Evolutionary conservation across 2,797 vertebrate genomes (phyloP), one percentile per base, ranked within the genome.

Genomic region (Melanotaenia trifasciata): DNA sequence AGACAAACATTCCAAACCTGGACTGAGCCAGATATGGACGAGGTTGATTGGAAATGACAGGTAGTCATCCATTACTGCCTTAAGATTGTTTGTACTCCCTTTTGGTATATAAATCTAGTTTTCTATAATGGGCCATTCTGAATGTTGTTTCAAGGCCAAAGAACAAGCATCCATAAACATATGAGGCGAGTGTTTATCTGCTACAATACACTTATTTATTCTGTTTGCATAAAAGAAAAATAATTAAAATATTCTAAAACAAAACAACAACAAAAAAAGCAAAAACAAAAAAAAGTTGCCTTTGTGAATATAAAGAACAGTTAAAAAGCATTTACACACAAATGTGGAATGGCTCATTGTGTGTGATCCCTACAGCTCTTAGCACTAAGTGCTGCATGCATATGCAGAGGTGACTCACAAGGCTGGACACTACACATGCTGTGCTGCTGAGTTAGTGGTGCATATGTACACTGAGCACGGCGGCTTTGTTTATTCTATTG

Each of bases 401-500:
- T 77, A 83, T 80, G 67, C 71, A 82, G 63, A 45, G 72, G 69
- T 74, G 78, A 83, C 73, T 80, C 79, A 80, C 75, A 73, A 64
- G 74, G 81, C 84, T 74, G 73, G 84, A 89, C 88, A 87, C 80
- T 67, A 56, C 26, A 69, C 83, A 80, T 78, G 87, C 87, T 84
- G 82, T 78, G 87, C 89, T 81, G 82, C 72, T 86, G 84, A 79
- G 82, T 87, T 89, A 88, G 80, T 81, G 85, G 70, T 84, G 83
- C 88, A 93, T 93, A 94, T 91, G 91, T 90, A 93, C 92, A 93
- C 92, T 63, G 69, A 84, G 92, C 92, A 93, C 90, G 91, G 87
- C 78, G 87, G 83, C 92, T 91, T 92, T 94, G 93, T 94, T 94
- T 94, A 94, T 94, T 92, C 89, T 94, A 94, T 94, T 94, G 94